Evolutionary conservation across 2,113 vertebrate genomes (phyloP).

Genomic region (Aptenodytes patagonicus): DNA sequence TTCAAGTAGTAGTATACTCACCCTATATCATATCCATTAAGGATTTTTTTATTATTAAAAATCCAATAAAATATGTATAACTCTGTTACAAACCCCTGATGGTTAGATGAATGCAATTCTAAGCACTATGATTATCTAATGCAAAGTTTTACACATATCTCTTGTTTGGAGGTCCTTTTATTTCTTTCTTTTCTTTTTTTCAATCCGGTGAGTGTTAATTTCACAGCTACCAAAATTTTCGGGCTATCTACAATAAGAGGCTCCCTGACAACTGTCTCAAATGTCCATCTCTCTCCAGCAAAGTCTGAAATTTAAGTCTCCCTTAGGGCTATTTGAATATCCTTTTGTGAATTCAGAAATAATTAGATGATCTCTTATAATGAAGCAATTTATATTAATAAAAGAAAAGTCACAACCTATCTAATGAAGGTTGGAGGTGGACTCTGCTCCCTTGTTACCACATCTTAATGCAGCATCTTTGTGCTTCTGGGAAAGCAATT

Average conservation of each 20-base stretch:
- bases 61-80: slow-evolving; percentile 77
- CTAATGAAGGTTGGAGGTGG: slow-evolving; percentile 40
- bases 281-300: background rate
- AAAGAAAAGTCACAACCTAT: slow-evolving; percentile 44
- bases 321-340: slow-evolving; percentile 46
- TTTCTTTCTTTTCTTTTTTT: background rate
- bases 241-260: background rate
- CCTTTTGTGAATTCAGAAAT: slow-evolving; percentile 67
- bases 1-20: slow-evolving; percentile 49
- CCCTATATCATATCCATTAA: slow-evolving; percentile 68
- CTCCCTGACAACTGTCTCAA: slow-evolving; percentile 20
- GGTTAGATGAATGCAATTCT: slow-evolving; percentile 60
- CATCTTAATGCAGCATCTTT: slow-evolving; percentile 50
- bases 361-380: slow-evolving; percentile 70
- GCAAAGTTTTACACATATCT: slow-evolving; percentile 34
- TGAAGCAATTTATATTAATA: slow-evolving; percentile 69
- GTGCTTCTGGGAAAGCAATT: slow-evolving; percentile 44
- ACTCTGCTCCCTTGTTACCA: slow-evolving; percentile 29
- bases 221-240: slow-evolving; percentile 12
- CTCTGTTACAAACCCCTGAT: slow-evolving; percentile 62
- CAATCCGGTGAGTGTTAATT: background rate
- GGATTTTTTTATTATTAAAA: slow-evolving; percentile 69
- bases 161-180: background rate
- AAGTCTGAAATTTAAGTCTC: slow-evolving; percentile 54
- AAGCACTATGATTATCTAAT: slow-evolving; percentile 45